Conservation (phyloP, 2,797 vertebrate species). For the Avahi laniger region DNA sequence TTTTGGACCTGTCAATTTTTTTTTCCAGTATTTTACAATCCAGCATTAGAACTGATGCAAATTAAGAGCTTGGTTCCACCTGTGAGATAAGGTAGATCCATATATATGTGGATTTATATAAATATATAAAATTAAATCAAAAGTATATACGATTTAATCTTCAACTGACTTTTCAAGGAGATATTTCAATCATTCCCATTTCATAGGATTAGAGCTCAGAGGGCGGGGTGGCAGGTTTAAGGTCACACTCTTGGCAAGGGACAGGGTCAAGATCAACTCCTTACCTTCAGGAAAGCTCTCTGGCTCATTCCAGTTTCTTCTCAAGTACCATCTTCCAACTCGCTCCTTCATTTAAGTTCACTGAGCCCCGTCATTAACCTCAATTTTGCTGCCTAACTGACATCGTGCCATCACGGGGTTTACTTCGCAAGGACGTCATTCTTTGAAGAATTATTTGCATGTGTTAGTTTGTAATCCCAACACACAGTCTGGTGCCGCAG, state of each 20-base stretch:
- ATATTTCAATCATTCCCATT: not conserved
- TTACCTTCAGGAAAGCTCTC: not conserved
- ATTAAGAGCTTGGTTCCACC: not conserved
- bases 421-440: not conserved
- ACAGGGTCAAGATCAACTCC: not conserved
- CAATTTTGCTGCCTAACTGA: not conserved
- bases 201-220: not conserved
- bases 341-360: not conserved
- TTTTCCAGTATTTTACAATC: not conserved
- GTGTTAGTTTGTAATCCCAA: not conserved
- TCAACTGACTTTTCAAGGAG: not conserved
- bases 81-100: not conserved
- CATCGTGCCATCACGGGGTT: not conserved
- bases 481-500: not conserved
- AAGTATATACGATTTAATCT: not conserved
- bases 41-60: not conserved
- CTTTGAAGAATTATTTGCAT: not conserved
- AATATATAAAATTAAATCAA: not conserved
- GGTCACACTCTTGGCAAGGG: not conserved
- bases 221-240: not conserved
- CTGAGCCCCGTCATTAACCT: not conserved
- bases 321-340: not conserved
- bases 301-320: not conserved
- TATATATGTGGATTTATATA: not conserved
- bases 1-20: not conserved